Evolutionary conservation across 2,797 vertebrate species (phyloP).

Genomic region (Esox masquinongy): DNA sequence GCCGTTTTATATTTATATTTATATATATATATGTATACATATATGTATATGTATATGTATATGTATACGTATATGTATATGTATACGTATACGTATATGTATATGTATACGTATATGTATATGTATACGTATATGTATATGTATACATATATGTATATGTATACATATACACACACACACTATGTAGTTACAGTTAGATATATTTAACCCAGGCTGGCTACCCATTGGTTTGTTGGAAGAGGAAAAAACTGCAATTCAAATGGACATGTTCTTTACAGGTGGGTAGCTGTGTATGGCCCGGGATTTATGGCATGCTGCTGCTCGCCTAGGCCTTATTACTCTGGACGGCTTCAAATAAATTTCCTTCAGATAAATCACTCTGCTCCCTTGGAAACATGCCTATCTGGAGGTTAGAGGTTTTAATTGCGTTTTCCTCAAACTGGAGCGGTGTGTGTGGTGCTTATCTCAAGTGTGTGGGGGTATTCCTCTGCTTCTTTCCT

Average conservation of each 20-base stretch:
- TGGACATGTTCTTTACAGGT: constrained; percentile 27
- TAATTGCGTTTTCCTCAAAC: constrained; percentile 28
- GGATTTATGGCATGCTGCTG: constrained; percentile 27
- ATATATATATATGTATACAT: too few species aligned
- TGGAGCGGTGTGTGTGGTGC: constrained; percentile 1
- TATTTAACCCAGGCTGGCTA: constrained; percentile 28
- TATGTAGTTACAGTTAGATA: background rate
- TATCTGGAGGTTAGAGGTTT: constrained; percentile 14
- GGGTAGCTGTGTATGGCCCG: constrained; percentile 1
- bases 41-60: too few species aligned
- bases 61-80: background rate
- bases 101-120: constrained; percentile 13
- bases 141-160: too few species aligned
- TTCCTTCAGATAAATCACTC: constrained; percentile 23
- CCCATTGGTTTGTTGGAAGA: constrained; percentile 40
- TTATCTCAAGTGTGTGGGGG: background rate
- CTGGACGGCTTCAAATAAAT: constrained; percentile 16
- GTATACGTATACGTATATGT: too few species aligned
- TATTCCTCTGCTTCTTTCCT: constrained; percentile 5
- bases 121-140: background rate
- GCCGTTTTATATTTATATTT: constrained; percentile 36
- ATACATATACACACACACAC: background rate
- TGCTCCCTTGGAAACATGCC: constrained; percentile 18
- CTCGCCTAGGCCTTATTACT: constrained; percentile 19
- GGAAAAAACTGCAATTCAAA: constrained; percentile 24